Evolutionary conservation across 2,888 invertebrate species (phyloP).

Genomic region (Noctuana brunneofusca): DNA sequence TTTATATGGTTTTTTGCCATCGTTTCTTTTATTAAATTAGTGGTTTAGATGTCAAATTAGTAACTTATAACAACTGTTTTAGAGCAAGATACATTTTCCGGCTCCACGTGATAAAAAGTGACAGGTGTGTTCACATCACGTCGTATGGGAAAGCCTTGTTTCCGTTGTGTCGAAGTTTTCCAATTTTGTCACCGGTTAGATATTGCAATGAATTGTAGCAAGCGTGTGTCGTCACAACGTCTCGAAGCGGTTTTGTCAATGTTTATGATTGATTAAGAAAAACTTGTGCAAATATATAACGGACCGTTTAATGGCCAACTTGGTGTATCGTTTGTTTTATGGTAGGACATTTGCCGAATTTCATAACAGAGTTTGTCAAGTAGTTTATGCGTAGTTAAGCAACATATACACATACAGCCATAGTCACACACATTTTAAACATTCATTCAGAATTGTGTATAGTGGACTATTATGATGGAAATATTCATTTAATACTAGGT

Average conservation of each 20-base stretch:
- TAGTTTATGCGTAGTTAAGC: not conserved
- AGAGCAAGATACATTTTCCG: not conserved
- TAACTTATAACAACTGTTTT: too few relatives aligned
- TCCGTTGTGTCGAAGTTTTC: conserved; percentile 23
- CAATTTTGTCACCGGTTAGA: conserved; percentile 23
- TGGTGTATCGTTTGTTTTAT: not conserved
- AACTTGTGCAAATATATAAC: not conserved
- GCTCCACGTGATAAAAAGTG: conserved; percentile 15
- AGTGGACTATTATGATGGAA: too few relatives aligned
- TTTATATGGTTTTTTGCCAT: too few relatives aligned
- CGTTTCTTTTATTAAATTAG: too few relatives aligned
- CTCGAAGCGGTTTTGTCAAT: conserved; percentile 1
- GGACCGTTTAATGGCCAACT: not conserved
- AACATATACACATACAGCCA: too few relatives aligned
- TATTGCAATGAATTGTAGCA: conserved; percentile 15
- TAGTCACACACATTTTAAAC: too few relatives aligned
- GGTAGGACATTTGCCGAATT: not conserved
- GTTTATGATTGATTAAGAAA: conserved; percentile 10
- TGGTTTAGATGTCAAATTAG: too few relatives aligned
- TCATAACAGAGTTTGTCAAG: not conserved
- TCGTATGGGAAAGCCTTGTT: conserved; percentile 21
- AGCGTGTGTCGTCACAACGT: not conserved
- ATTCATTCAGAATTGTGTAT: too few relatives aligned
- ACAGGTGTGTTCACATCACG: conserved; percentile 8
- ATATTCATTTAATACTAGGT: too few relatives aligned